Base-by-base conservation (phyloP, 2,113 vertebrate species). In the Toxostoma redivivum region DNA sequence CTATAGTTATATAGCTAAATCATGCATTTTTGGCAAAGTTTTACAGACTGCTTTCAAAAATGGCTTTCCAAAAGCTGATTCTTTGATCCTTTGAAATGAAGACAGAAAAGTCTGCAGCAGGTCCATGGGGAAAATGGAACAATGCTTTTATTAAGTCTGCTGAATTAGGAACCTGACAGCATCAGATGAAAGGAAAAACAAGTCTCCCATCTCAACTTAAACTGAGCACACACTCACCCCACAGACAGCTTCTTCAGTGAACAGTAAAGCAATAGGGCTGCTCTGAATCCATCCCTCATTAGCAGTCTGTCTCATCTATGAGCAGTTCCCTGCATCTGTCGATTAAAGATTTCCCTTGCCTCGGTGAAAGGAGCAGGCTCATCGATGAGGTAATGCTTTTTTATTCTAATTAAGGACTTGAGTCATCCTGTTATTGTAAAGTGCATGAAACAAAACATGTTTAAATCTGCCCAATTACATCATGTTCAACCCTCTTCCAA, bases 351-450 rank as follows among this genome's bases (percentile, higher is more conserved):
- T 97, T 96, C 91, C 95, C n/a, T n/a, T 83, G 92, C 82, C 80
- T 90, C n/a, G 44, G 66, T 91, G 87, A 94, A 95, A 94, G 72
- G 44, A 82, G 76, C 20, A 90, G 85, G 77, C 95, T 88, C 78
- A 88, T 91, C 13, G 19, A 92, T 97, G 97, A 97, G 89, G 95
- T 97, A 97, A 97, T 96, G 94, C 87, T 92, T 93, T 92, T 94
- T 94, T 79, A 95, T 96, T 95, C 91, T 96, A 89, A 95, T 87
- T 86, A 83, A 87, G 71, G 66, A 83, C 66, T 44, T 96, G 97
- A 97, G 93, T 96, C 96, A 96, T 89, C 91, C 92, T 80, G 84
- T 86, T 97, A 95, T 95, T 90, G 76, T 67, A 58, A 88, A 96
- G 90, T 70, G 87, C 62, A 56, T 80, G 61, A 94, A 89, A 94